Conservation (phyloP, 1,140 invertebrate species). For the Tribolium madens region DNA sequence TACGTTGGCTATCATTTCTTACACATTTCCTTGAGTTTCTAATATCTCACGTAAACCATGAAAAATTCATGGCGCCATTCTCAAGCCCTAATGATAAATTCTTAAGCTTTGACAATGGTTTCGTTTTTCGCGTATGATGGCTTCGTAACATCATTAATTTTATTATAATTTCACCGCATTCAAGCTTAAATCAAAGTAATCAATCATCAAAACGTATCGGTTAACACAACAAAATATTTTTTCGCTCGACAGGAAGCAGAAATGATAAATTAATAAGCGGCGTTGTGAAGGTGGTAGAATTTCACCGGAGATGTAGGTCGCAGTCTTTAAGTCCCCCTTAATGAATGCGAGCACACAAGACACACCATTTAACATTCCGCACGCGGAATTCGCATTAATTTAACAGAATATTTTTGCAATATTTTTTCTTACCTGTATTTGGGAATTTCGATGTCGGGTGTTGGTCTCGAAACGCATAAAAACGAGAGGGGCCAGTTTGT, state of each 20-base stretch:
- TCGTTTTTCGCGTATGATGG: slow-evolving; percentile 1
- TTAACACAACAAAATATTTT: slow-evolving; percentile 35
- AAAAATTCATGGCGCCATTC: slow-evolving; percentile 21
- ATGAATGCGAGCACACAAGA: slow-evolving; percentile 16
- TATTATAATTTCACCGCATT: slow-evolving; percentile 14
- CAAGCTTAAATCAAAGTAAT: slow-evolving; percentile 24
- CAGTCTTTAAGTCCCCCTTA: neutral
- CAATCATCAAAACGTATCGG: slow-evolving; percentile 22
- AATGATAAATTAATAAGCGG: slow-evolving; percentile 19
- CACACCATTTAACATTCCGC: slow-evolving; percentile 13
- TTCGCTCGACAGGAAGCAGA: neutral
- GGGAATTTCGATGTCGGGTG: slow-evolving; percentile 51
- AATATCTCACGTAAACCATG: slow-evolving; percentile 30
- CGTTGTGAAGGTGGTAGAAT: neutral
- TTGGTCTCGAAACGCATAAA: slow-evolving; percentile 72
- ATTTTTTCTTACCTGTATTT: slow-evolving; percentile 56
- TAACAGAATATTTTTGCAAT: too few species aligned
- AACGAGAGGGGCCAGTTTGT: slow-evolving; percentile 74
- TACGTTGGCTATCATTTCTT: slow-evolving; percentile 23
- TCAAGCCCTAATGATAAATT: slow-evolving; percentile 9
- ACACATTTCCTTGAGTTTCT: slow-evolving; percentile 24
- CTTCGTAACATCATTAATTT: slow-evolving; percentile 28
- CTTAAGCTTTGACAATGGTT: slow-evolving; percentile 22
- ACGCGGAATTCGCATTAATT: slow-evolving; percentile 3
- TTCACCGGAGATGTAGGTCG: neutral